phyloP scores from a whole-genome alignment of 2,113 vertebrate genomes.

The Bos javanicus region DNA sequence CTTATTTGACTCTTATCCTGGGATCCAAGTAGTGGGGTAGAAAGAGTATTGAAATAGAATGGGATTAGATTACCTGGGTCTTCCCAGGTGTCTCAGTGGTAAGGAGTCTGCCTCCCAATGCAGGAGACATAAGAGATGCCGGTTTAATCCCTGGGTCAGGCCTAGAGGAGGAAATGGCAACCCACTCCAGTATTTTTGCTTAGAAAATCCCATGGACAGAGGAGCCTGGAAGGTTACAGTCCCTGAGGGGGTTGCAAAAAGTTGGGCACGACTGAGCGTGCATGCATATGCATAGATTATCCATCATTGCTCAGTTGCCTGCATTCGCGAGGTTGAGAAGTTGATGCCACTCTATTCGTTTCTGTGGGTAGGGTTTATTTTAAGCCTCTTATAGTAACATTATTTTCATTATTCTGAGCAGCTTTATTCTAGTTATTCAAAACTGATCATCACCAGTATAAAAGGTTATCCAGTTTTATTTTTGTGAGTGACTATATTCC shows the following conservation, averaged over 20 bases:
- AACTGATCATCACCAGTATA: background rate
- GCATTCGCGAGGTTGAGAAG: background rate
- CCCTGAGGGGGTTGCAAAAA: background rate
- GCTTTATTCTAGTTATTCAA: background rate
- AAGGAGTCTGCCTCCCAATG: background rate
- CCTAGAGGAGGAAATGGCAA: background rate
- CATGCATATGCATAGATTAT: fast-evolving
- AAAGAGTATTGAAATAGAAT: background rate
- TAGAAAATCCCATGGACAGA: background rate
- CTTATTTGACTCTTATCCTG: background rate
- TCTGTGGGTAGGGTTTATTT: background rate
- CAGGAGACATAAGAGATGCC: background rate
- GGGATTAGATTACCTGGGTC: background rate
- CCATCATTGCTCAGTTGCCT: background rate
- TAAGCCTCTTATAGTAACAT: background rate
- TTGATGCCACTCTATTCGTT: background rate
- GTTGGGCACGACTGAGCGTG: fast-evolving
- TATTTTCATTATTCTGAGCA: background rate
- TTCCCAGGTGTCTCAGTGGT: background rate
- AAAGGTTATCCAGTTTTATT: background rate
- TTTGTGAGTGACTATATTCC: background rate
- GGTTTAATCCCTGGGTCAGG: background rate
- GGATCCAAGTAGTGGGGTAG: background rate
- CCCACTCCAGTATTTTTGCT: background rate
- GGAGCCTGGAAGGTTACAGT: background rate